phyloP scores from a whole-genome alignment of 2,113 vertebrate species.

The Pseudois nayaur region DNA sequence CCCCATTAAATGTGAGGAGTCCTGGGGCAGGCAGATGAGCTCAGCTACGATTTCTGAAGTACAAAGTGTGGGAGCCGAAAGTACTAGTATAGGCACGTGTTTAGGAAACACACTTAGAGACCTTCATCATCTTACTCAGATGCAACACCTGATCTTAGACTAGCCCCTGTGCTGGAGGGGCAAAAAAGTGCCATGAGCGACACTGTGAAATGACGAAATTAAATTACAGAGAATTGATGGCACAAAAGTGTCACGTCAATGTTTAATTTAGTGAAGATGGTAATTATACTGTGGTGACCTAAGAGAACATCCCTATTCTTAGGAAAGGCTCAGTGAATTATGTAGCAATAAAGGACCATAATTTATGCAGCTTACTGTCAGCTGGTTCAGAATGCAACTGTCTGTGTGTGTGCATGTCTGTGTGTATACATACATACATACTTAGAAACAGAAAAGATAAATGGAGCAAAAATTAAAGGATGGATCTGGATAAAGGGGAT shows the following conservation, averaged over 20 bases:
- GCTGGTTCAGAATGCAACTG: background rate
- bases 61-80: background rate
- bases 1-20: background rate
- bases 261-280: background rate
- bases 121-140: background rate
- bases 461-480: background rate
- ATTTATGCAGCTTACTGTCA: background rate
- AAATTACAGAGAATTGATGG: background rate
- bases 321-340: background rate
- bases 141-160: background rate
- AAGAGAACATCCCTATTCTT: background rate
- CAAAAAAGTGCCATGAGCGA: background rate
- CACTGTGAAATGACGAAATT: background rate
- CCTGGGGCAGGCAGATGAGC: background rate
- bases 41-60: background rate
- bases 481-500: background rate
- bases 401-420: fast-evolving
- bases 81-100: fast-evolving
- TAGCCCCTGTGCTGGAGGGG: background rate
- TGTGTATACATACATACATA: background rate
- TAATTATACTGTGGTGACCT: background rate
- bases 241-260: background rate
- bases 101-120: background rate
- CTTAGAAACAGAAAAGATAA: background rate
- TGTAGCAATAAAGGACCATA: background rate